These are phyloP conservation scores for Calephelis perditalis DNA, from an alignment of 2,888 invertebrate species.

Conservation along the genomic window DNA sequence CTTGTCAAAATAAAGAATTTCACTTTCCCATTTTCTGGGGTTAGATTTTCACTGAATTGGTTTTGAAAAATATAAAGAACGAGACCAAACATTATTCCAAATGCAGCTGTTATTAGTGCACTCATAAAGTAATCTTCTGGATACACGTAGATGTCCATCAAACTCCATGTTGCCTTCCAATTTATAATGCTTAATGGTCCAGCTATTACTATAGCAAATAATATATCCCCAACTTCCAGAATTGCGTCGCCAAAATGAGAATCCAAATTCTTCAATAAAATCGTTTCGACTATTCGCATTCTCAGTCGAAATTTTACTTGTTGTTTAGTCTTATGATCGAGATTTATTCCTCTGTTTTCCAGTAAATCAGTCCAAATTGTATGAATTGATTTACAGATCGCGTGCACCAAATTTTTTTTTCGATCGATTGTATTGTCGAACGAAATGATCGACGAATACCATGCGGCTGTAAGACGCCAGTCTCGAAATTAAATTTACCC, in stretches of 20 bases:
- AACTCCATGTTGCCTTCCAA: conserved; percentile 90
- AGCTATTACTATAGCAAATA: conserved; percentile 69
- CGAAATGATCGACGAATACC: conserved; percentile 18
- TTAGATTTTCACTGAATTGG: conserved; percentile 58
- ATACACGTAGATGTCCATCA: conserved; percentile 84
- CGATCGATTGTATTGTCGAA: conserved; percentile 19
- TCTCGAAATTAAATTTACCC: conserved; percentile 1
- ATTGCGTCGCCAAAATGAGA: conserved; percentile 38
- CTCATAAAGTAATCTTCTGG: conserved; percentile 76
- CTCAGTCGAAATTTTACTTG: background rate
- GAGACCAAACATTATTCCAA: conserved; percentile 82
- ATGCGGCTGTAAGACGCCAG: conserved; percentile 10
- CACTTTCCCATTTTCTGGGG: conserved; percentile 80
- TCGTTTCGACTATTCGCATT: conserved; percentile 12
- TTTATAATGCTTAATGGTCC: conserved; percentile 89
- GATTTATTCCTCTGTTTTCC: background rate
- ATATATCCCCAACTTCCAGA: conserved; percentile 79
- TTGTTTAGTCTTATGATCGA: background rate
- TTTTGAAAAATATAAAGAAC: conserved; percentile 80
- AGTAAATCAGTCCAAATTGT: background rate
- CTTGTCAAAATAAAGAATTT: conserved; percentile 81
- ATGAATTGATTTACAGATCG: background rate
- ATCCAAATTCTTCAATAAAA: conserved; percentile 13
- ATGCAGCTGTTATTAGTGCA: conserved; percentile 76
- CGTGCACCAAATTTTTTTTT: conserved; percentile 19